Evolutionary conservation across 2,888 invertebrate genomes (phyloP).

Genomic region (Latrodectus elegans): DNA sequence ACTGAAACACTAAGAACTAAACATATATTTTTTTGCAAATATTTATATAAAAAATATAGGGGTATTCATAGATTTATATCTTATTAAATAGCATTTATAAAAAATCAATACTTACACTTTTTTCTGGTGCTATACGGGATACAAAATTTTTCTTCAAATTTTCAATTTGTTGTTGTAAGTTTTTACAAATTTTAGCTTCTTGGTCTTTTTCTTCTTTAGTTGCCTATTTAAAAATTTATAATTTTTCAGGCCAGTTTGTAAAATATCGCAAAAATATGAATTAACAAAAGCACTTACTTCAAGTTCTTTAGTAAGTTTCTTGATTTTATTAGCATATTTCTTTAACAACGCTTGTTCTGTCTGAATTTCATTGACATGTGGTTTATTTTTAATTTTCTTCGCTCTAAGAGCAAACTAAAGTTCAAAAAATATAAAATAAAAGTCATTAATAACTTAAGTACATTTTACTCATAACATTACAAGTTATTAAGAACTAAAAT

Average conservation of each 20-base stretch:
- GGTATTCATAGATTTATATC: too few relatives aligned
- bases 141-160: constrained; percentile 69
- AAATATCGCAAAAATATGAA: background rate
- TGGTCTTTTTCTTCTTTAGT: constrained; percentile 73
- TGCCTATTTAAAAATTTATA: constrained; percentile 47
- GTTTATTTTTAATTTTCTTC: constrained; percentile 86
- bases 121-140: constrained; percentile 7
- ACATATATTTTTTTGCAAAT: too few relatives aligned
- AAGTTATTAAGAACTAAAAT: too few relatives aligned
- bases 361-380: constrained; percentile 84
- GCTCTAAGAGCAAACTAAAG: constrained; percentile 86
- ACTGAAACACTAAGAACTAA: too few relatives aligned
- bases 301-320: constrained; percentile 80
- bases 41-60: too few relatives aligned
- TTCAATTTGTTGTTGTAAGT: constrained; percentile 70
- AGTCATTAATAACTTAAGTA: too few relatives aligned
- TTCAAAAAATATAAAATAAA: too few relatives aligned
- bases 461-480: too few relatives aligned
- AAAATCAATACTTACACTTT: constrained; percentile 7
- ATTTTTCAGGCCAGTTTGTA: background rate
- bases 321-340: constrained; percentile 81
- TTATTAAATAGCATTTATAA: too few relatives aligned
- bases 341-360: constrained; percentile 84
- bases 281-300: constrained; percentile 75
- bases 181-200: constrained; percentile 70